These are phyloP conservation scores for Trididemnum nubilum DNA, from an alignment of 23 tunicate species.

Conservation along the genomic window DNA sequence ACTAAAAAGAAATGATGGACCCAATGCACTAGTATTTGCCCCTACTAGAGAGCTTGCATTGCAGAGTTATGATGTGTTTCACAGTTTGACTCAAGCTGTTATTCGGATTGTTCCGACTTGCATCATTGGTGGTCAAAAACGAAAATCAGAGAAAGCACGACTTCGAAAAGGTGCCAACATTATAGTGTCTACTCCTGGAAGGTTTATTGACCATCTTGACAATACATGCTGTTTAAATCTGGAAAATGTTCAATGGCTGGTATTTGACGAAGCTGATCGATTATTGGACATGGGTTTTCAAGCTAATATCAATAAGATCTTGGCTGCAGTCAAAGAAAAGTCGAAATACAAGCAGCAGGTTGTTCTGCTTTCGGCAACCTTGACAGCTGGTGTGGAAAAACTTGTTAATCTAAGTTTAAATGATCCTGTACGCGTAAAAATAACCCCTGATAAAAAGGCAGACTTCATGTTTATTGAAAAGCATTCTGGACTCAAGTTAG, in stretches of 20 bases:
- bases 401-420: conserved; percentile 62
- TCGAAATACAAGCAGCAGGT: conserved; percentile 47
- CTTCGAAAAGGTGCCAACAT: conserved; percentile 88
- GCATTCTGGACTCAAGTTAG: conserved; percentile 47
- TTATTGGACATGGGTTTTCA: conserved; percentile 95
- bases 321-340: conserved; percentile 49
- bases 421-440: conserved; percentile 59
- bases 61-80: conserved; percentile 77
- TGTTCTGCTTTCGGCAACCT: conserved; percentile 87
- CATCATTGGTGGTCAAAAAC: conserved; percentile 88
- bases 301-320: conserved; percentile 56
- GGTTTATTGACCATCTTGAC: conserved; percentile 89
- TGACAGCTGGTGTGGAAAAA: conserved; percentile 87
- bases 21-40: conserved; percentile 61
- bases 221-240: conserved; percentile 67
- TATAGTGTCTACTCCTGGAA: conserved; percentile 92
- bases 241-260: conserved; percentile 55
- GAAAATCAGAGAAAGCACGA: conserved; percentile 91
- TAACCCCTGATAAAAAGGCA: conserved; percentile 8
- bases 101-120: conserved; percentile 86
- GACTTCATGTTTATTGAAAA: conserved; percentile 42
- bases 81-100: conserved; percentile 50
- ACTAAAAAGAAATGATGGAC: conserved; percentile 65
- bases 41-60: conserved; percentile 95
- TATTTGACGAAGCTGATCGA: conserved; percentile 99